These are phyloP conservation scores for Amazona finschi DNA, from an alignment of 2,797 vertebrate species.

Conservation along the genomic window DNA sequence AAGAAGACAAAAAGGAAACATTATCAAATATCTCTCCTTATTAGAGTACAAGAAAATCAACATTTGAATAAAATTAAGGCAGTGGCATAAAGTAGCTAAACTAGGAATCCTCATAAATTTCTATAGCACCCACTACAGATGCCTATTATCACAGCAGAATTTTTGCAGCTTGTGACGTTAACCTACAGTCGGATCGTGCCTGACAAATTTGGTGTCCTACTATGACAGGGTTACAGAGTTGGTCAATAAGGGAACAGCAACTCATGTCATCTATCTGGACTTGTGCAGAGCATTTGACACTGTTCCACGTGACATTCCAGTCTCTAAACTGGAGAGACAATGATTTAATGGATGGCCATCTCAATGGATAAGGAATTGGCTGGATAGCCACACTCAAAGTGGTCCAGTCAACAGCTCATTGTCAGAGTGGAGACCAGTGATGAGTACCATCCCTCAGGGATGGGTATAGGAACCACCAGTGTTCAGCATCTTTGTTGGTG, in stretches of 20 bases:
- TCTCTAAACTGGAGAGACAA: background rate
- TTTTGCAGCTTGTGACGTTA: background rate
- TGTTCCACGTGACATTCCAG: background rate
- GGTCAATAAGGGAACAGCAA: background rate
- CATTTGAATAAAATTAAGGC: background rate
- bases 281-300: background rate
- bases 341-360: background rate
- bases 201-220: background rate
- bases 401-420: background rate
- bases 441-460: background rate
- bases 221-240: background rate
- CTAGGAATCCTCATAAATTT: background rate
- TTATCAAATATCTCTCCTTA: background rate
- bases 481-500: background rate
- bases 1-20: background rate
- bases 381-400: no score
- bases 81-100: background rate
- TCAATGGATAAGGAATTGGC: no score
- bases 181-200: background rate
- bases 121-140: background rate
- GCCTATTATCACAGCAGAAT: background rate
- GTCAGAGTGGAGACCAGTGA: background rate
- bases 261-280: background rate
- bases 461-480: background rate
- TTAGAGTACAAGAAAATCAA: background rate